These are phyloP conservation scores for Monochamus alternatus DNA, from an alignment of 2,888 invertebrate genomes.

Conservation along the genomic window DNA sequence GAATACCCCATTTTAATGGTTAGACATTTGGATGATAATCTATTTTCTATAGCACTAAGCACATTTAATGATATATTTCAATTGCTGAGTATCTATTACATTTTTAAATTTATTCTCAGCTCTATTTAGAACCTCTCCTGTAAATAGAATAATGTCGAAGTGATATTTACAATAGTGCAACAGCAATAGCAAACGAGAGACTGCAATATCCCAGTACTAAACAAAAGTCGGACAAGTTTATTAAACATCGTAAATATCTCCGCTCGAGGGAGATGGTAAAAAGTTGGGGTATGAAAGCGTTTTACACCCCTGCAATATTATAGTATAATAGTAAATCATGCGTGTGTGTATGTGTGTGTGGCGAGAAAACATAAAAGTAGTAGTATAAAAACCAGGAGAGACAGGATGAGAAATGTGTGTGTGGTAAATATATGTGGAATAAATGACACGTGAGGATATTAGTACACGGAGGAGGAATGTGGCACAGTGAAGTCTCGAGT, in stretches of 20 bases:
- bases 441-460: slow-evolving; percentile 12
- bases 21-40: too few relatives aligned
- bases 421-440: slow-evolving; percentile 7
- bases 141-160: too few relatives aligned
- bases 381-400: slow-evolving; percentile 4
- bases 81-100: too few relatives aligned
- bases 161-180: too few relatives aligned
- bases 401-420: slow-evolving; percentile 10
- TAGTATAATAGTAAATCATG: slow-evolving; percentile 8
- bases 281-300: slow-evolving; percentile 4
- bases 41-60: too few relatives aligned
- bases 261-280: not conserved
- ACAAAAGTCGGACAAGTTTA: slow-evolving; percentile 6
- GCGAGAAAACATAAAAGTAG: slow-evolving; percentile 7
- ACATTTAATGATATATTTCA: too few relatives aligned
- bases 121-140: too few relatives aligned
- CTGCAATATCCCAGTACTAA: not conserved
- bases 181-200: too few relatives aligned
- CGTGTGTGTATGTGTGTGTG: not conserved
- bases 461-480: not conserved
- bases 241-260: slow-evolving; percentile 5
- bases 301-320: slow-evolving; percentile 10
- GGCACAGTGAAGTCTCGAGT: not conserved
- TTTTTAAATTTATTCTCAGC: too few relatives aligned
- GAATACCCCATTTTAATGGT: too few relatives aligned